These are phyloP conservation scores for Sphyrna mokarran DNA, from an alignment of 2,113 vertebrate species.

Conservation along the genomic window DNA sequence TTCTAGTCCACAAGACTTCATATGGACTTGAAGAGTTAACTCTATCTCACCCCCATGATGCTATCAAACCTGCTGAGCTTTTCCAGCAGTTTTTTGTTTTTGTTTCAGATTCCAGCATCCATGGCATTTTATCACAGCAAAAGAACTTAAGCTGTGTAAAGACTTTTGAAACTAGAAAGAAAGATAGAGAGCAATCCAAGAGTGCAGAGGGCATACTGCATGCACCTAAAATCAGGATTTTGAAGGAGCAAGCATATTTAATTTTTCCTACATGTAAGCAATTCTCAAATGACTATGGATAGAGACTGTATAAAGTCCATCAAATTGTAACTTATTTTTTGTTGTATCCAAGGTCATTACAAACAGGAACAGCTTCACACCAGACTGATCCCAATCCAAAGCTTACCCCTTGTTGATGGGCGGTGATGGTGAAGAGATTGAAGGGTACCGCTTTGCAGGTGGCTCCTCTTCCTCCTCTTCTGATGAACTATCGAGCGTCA, in stretches of 20 bases:
- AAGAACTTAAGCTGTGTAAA: neutral
- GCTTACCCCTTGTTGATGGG: conserved; percentile 83
- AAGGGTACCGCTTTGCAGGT: conserved; percentile 81
- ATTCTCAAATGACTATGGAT: conserved; percentile 33
- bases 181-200: neutral
- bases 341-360: neutral
- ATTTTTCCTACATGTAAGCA: neutral
- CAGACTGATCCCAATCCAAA: neutral
- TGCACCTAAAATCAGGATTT: neutral
- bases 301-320: conserved; percentile 40
- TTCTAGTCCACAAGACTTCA: no score
- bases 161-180: neutral
- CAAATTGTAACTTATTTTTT: conserved; percentile 36
- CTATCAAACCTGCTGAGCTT: no score
- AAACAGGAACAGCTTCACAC: neutral
- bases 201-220: neutral
- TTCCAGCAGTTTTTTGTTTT: no score
- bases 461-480: conserved; percentile 88
- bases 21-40: no score
- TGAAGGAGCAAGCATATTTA: neutral
- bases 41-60: no score
- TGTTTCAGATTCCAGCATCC: no score
- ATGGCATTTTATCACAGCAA: no score
- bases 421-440: conserved; percentile 79
- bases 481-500: conserved; percentile 93